Conservation (phyloP, 1,140 invertebrate genomes). For the Papilio dardanus region DNA sequence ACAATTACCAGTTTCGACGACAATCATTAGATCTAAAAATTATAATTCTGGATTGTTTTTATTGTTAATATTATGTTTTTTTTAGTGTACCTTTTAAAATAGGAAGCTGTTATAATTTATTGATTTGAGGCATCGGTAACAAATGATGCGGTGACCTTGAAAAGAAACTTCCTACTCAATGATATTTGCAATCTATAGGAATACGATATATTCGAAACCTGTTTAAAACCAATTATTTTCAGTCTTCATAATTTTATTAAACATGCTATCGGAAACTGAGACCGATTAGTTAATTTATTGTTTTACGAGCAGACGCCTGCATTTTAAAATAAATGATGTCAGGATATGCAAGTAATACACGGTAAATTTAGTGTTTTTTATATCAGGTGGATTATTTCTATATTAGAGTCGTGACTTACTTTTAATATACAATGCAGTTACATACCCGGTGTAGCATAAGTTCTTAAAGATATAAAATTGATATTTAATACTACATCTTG, state of each 20-base stretch:
- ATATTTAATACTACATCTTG: constrained; percentile 66
- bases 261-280: not conserved
- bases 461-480: constrained; percentile 56
- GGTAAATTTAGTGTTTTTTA: no score
- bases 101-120: not conserved
- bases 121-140: not conserved
- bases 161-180: constrained; percentile 8
- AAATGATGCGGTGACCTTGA: not conserved
- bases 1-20: not conserved
- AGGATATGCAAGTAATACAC: no score
- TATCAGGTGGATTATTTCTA: no score
- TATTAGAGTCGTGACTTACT: not conserved
- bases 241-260: not conserved
- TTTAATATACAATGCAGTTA: no score
- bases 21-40: no score
- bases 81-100: not conserved
- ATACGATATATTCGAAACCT: not conserved
- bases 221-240: not conserved
- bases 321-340: no score
- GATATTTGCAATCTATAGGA: not conserved
- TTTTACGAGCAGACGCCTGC: no score
- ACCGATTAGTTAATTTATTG: no score
- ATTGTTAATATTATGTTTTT: not conserved
- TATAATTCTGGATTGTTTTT: not conserved
- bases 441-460: constrained; percentile 64